Conservation (phyloP, 1,140 invertebrate genomes). For the Eueides isabella region DNA sequence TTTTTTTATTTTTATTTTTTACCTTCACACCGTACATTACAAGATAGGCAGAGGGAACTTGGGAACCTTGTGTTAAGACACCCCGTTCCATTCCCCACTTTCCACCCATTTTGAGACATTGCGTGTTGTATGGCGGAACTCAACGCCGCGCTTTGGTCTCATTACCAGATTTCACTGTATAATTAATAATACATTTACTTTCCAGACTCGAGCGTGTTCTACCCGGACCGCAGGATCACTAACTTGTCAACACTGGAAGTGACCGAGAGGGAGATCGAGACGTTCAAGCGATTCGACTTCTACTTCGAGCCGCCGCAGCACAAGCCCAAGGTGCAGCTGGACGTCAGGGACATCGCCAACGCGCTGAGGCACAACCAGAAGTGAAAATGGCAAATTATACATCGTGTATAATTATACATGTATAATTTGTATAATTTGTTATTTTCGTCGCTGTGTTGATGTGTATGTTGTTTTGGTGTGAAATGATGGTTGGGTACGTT, state of each 20-base stretch:
- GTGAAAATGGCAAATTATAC: background rate
- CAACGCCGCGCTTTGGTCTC: too few species aligned
- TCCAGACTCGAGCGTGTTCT: conserved; percentile 64
- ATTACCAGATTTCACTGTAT: too few species aligned
- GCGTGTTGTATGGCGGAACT: too few species aligned
- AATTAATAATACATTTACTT: conserved; percentile 1
- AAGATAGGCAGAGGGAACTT: too few species aligned
- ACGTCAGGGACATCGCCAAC: conserved; percentile 51
- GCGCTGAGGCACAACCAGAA: conserved; percentile 48
- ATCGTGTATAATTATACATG: background rate
- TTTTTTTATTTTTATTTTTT: too few species aligned
- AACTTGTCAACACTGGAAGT: conserved; percentile 65
- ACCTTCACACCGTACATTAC: too few species aligned
- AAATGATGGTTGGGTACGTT: too few species aligned
- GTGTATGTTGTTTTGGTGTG: too few species aligned
- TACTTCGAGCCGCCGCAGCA: conserved; percentile 70
- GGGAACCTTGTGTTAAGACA: too few species aligned
- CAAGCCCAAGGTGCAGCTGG: conserved; percentile 55
- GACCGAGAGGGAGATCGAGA: conserved; percentile 69
- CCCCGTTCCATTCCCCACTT: too few species aligned
- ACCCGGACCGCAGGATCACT: conserved; percentile 61
- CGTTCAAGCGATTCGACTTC: conserved; percentile 71
- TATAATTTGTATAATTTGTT: background rate
- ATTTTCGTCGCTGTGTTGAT: too few species aligned
- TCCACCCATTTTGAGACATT: too few species aligned